Evolutionary conservation across 2,113 vertebrate genomes (phyloP).

Genomic region (Chlorodrepanis virens): DNA sequence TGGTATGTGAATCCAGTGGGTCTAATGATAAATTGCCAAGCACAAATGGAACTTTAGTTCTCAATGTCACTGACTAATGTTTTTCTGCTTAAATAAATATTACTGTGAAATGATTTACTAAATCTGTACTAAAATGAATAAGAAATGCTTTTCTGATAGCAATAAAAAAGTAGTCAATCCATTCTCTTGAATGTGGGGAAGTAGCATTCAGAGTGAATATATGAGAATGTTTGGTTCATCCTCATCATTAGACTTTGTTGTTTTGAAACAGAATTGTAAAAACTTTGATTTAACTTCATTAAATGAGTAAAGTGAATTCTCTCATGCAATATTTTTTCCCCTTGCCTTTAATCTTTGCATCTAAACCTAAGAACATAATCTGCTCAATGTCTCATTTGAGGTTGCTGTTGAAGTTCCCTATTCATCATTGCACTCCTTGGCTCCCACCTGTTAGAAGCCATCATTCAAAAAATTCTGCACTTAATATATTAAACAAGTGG

Average conservation of each 20-base stretch:
- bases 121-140: neutral
- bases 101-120: slow-evolving; percentile 21
- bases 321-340: neutral
- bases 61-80: neutral
- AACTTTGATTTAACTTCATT: neutral
- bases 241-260: neutral
- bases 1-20: neutral
- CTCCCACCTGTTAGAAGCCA: neutral
- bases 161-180: neutral
- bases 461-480: neutral
- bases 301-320: neutral
- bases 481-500: neutral
- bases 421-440: neutral
- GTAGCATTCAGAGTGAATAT: neutral
- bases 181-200: neutral
- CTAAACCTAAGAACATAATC: neutral
- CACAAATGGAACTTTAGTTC: neutral
- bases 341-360: neutral
- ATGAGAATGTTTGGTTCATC: neutral
- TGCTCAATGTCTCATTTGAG: neutral
- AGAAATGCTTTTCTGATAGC: neutral
- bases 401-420: neutral
- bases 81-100: slow-evolving; percentile 24
- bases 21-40: neutral
- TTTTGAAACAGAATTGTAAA: neutral